Conservation (phyloP, 1,140 invertebrate genomes). For the Drosophila pallidifrons region DNA sequence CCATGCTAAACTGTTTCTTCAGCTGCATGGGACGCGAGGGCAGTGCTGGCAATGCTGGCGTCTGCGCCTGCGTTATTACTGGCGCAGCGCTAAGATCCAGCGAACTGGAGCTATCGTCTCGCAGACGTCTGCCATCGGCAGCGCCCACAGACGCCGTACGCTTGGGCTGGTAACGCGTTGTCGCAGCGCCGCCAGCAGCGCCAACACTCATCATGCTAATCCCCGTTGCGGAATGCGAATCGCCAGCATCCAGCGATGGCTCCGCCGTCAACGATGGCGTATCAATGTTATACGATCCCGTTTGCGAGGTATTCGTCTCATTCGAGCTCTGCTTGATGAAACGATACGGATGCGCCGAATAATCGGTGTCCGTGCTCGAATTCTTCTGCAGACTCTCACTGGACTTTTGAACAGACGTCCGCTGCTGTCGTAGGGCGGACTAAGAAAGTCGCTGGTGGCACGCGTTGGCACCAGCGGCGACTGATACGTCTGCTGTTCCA, state of each 20-base stretch:
- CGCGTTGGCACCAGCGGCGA: constrained; percentile 71
- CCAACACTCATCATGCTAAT: constrained; percentile 64
- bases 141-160: constrained; percentile 79
- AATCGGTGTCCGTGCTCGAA: constrained; percentile 84
- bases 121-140: constrained; percentile 66
- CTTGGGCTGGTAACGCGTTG: constrained; percentile 80
- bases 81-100: constrained; percentile 69
- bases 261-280: constrained; percentile 81
- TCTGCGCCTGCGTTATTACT: constrained; percentile 65
- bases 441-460: constrained; percentile 81
- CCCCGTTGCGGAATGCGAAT: constrained; percentile 71
- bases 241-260: constrained; percentile 77
- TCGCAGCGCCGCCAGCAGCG: constrained; percentile 56
- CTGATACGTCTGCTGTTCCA: constrained; percentile 78
- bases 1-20: constrained; percentile 85
- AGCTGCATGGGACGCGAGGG: constrained; percentile 75
- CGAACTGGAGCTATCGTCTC: constrained; percentile 72
- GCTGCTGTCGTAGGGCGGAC: constrained; percentile 74
- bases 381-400: constrained; percentile 84
- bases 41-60: constrained; percentile 69
- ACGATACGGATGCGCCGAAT: constrained; percentile 82
- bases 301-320: constrained; percentile 83
- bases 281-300: constrained; percentile 84
- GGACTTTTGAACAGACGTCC: constrained; percentile 80
- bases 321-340: constrained; percentile 85